phyloP scores from a whole-genome alignment of 1,140 invertebrate genomes.

The Lycorma delicatula region DNA sequence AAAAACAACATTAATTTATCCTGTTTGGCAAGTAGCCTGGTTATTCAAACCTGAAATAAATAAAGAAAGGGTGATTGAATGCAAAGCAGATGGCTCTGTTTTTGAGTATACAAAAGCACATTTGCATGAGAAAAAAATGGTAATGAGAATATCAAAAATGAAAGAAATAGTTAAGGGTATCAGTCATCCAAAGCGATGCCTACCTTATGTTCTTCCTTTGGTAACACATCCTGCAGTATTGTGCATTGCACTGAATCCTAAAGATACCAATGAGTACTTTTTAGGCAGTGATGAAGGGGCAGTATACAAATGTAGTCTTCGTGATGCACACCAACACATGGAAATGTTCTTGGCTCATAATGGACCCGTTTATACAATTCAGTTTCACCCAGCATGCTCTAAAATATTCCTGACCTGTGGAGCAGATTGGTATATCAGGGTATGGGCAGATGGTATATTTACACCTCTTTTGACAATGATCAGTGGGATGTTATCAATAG shows the following conservation, averaged over 20 bases:
- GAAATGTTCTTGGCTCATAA: conserved; percentile 42
- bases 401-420: conserved; percentile 47
- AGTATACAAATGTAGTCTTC: conserved; percentile 33
- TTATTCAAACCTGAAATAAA: not conserved
- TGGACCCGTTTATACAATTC: conserved; percentile 44
- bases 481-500: conserved; percentile 31
- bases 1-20: conserved; percentile 12
- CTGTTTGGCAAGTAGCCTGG: too few species aligned
- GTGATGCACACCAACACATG: conserved; percentile 28
- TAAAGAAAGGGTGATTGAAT: not conserved
- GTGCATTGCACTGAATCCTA: conserved; percentile 12
- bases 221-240: not conserved
- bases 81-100: conserved; percentile 8
- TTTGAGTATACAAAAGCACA: conserved; percentile 4
- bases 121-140: conserved; percentile 7
- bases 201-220: not conserved
- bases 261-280: conserved; percentile 7
- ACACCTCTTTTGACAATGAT: conserved; percentile 25
- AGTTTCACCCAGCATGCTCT: conserved; percentile 45
- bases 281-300: conserved; percentile 13
- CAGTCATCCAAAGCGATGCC: conserved; percentile 4
- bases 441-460: conserved; percentile 42
- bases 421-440: conserved; percentile 48
- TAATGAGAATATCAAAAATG: not conserved
- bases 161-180: too few species aligned